These are phyloP conservation scores for Lingula anatina DNA, from an alignment of 2,888 invertebrate genomes.

Conservation along the genomic window DNA sequence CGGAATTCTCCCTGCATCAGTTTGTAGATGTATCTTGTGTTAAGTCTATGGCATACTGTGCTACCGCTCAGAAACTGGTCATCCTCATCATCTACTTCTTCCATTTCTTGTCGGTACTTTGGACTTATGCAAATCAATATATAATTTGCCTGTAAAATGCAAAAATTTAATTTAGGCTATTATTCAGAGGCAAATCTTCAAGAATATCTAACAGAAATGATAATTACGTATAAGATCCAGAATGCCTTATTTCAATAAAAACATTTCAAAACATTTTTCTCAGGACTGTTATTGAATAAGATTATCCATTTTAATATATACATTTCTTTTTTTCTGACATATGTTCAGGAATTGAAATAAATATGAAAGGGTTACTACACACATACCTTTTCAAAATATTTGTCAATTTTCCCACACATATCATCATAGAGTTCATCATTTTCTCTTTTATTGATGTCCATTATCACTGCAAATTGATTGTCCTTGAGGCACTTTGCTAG, in stretches of 20 bases:
- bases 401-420: slow-evolving; percentile 19
- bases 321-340: no score
- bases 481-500: slow-evolving; percentile 32
- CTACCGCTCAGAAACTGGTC: background rate
- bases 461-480: slow-evolving; percentile 34
- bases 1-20: slow-evolving; percentile 25
- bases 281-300: no score
- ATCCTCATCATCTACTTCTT: slow-evolving; percentile 9
- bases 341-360: background rate
- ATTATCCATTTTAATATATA: no score
- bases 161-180: slow-evolving; percentile 4
- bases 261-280: background rate
- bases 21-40: slow-evolving; percentile 31
- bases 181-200: no score
- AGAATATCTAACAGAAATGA: background rate
- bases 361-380: background rate
- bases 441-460: slow-evolving; percentile 23
- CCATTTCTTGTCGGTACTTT: slow-evolving; percentile 24
- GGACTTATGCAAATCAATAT: slow-evolving; percentile 32
- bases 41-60: slow-evolving; percentile 15
- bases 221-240: background rate
- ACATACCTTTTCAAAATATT: slow-evolving; percentile 21
- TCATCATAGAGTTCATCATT: slow-evolving; percentile 14
- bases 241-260: background rate
- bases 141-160: slow-evolving; percentile 31